Evolutionary conservation across 2,797 vertebrate species (phyloP).

Genomic region (Jordanella pulchra): DNA sequence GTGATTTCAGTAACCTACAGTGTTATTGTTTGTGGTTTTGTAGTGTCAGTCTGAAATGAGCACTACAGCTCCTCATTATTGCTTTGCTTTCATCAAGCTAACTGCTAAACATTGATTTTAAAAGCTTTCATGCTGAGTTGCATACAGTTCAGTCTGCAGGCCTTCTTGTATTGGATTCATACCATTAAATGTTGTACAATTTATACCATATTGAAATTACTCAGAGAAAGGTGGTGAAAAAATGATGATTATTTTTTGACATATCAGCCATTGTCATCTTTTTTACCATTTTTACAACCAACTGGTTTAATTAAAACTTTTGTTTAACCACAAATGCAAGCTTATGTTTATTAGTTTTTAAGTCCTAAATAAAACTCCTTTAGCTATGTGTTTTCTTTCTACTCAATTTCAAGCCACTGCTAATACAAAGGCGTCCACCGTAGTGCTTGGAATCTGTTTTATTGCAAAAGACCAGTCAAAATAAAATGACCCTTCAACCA

Average conservation of each 20-base stretch:
- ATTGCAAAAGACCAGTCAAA: slow-evolving; percentile 22
- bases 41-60: neutral
- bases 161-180: neutral
- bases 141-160: neutral
- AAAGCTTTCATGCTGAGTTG: neutral
- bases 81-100: neutral
- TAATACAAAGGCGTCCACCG: slow-evolving; percentile 1
- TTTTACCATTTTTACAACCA: neutral
- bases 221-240: neutral
- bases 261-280: neutral
- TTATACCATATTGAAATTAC: neutral
- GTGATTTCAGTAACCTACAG: neutral
- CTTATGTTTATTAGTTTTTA: neutral
- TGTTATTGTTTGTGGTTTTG: neutral
- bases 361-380: neutral
- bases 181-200: neutral
- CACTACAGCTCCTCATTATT: neutral
- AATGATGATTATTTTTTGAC: no score
- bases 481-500: slow-evolving; percentile 35
- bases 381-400: neutral
- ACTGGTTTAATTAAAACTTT: neutral
- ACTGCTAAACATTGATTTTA: neutral
- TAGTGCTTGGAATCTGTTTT: neutral
- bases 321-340: neutral
- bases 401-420: neutral